Base-by-base conservation (phyloP, 2,797 vertebrate species). In the Tachyglossus aculeatus region DNA sequence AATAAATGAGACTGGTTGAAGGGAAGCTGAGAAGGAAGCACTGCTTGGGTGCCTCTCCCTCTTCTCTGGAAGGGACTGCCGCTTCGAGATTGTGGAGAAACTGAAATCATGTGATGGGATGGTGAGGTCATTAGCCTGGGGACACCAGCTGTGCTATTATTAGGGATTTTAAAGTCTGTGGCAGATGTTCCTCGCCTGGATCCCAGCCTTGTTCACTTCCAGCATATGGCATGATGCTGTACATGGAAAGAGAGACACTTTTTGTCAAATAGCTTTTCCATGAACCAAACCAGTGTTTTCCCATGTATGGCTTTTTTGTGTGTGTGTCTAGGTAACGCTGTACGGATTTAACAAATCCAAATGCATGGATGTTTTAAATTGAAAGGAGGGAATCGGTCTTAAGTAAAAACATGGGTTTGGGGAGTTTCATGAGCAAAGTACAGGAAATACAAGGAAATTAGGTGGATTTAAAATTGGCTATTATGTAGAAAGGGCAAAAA, bases 71-170 rank as follows among this genome's bases (percentile, higher is more conserved):
- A n/a, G 41, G 44, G 16, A 19, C 38, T 6, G 32, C n/a, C 45
- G 9, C 25, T n/a, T n/a, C 45, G 45, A 48, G 45, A 13, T 48
- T 31, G 45, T 1, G 29, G 52, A 36, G 77, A 57, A 80, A 52
- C 31, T 15, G 32, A 3, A 19, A 57, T 77, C 78, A 77, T 71
- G 14, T 88, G 88, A 69, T 48, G 34, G 22, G 48, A 18, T 21
- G 59, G 65, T 91, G 91, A 90, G 88, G 78, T 92, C 90, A 86
- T 83, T 74, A 82, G 74, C 22, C 78, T 51, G 73, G 77, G 86
- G 82, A 90, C 91, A 89, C 90, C 91, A 90, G 89, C 91, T 92
- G 90, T 77, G 83, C 89, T 91, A 82, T 93, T 92, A 88, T 91
- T 90, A 89, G 87, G 88, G 74, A 57, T 41, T 84, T 86, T 82